phyloP scores from a whole-genome alignment of 2,888 invertebrate genomes.

The Matsumyia berberina region DNA sequence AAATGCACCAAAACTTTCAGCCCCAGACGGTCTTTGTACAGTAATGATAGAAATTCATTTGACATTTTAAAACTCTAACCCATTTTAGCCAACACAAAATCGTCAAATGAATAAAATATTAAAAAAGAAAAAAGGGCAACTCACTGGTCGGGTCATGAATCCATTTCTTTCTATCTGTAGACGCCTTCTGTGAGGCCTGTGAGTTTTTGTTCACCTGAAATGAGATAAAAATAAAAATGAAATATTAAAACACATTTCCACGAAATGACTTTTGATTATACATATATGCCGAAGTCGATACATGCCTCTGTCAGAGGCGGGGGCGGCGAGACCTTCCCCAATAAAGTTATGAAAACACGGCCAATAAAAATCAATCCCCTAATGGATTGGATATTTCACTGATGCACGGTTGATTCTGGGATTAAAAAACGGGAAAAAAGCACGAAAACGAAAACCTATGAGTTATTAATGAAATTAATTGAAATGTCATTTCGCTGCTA shows the following conservation, averaged over 20 bases:
- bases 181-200: conserved; percentile 80
- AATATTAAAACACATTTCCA: neutral
- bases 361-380: conserved; percentile 7
- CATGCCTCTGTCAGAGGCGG: too few species aligned
- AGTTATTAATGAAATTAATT: conserved; percentile 59
- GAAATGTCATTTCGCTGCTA: conserved; percentile 41
- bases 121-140: conserved; percentile 81
- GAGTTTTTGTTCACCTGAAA: conserved; percentile 83
- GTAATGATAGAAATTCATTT: too few species aligned
- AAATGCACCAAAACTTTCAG: too few species aligned
- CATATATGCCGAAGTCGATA: too few species aligned
- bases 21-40: too few species aligned
- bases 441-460: neutral
- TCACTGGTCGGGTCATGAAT: conserved; percentile 92
- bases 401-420: conserved; percentile 15
- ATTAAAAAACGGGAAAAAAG: neutral
- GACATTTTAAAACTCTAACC: too few species aligned
- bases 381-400: conserved; percentile 21
- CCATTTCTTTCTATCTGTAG: conserved; percentile 89
- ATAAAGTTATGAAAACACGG: neutral
- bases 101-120: neutral
- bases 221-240: conserved; percentile 26
- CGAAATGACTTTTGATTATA: too few species aligned
- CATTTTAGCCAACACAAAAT: too few species aligned
- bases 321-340: too few species aligned